phyloP scores from a whole-genome alignment of 2,113 vertebrate species.

The Galemys pyrenaicus region DNA sequence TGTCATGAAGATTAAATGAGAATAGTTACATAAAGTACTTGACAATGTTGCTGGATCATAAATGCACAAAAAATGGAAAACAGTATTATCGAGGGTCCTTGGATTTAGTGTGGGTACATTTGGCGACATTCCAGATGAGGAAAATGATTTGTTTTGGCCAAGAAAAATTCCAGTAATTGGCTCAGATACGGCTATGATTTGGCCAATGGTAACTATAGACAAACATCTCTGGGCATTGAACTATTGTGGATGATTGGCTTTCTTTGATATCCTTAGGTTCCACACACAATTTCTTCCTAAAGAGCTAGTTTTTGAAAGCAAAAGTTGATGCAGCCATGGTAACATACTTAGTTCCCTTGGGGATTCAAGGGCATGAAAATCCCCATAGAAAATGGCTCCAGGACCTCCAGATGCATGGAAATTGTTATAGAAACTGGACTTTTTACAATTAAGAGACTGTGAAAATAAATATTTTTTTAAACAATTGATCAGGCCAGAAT shows the following conservation, averaged over 20 bases:
- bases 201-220: neutral
- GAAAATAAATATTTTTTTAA: neutral
- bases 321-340: neutral
- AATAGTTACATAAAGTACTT: conserved; percentile 8
- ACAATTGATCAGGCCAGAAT: neutral
- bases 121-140: neutral
- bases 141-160: neutral
- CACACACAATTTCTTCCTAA: neutral
- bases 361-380: neutral
- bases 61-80: conserved; percentile 20
- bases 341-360: neutral
- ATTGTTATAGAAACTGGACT: neutral
- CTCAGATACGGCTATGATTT: neutral
- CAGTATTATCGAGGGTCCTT: neutral
- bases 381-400: neutral
- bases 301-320: conserved; percentile 28
- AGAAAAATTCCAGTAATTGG: conserved; percentile 14
- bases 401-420: neutral
- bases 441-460: neutral
- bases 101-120: neutral
- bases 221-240: neutral
- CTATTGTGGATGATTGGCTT: neutral
- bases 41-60: neutral
- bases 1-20: conserved; percentile 6
- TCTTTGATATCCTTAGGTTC: neutral